phyloP scores from a whole-genome alignment of 2,888 invertebrate genomes.

The Hoplodrina ambigua region DNA sequence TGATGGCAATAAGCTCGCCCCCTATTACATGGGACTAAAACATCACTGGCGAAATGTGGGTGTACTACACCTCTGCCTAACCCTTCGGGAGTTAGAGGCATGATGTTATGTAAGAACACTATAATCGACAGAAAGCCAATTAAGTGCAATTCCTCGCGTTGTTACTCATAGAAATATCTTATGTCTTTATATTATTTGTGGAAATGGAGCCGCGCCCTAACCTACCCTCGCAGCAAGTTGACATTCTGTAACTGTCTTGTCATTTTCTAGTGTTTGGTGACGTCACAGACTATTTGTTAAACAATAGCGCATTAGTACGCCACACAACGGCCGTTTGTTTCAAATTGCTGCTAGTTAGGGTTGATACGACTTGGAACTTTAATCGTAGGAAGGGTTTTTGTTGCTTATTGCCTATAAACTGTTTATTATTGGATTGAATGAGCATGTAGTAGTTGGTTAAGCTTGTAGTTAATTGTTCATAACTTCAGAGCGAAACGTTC shows the following conservation, averaged over 20 bases:
- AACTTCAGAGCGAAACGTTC: too few relatives aligned
- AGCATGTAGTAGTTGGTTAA: not conserved
- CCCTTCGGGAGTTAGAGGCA: too few relatives aligned
- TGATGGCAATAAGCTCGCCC: too few relatives aligned
- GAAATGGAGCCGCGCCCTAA: slow-evolving; percentile 16
- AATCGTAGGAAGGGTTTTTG: slow-evolving; percentile 5
- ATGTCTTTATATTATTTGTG: slow-evolving; percentile 6
- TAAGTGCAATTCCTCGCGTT: too few relatives aligned
- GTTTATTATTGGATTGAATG: not conserved
- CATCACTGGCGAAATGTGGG: too few relatives aligned
- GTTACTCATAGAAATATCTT: too few relatives aligned
- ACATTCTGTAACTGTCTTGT: slow-evolving; percentile 64
- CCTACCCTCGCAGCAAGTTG: slow-evolving; percentile 60
- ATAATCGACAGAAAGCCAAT: too few relatives aligned
- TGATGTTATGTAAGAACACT: too few relatives aligned
- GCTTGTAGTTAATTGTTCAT: not conserved
- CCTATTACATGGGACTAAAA: too few relatives aligned
- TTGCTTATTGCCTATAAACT: not conserved
- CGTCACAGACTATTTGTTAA: slow-evolving; percentile 61
- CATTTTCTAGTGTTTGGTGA: slow-evolving; percentile 57
- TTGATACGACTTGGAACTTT: slow-evolving; percentile 12
- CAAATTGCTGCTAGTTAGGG: slow-evolving; percentile 43
- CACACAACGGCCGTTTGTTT: slow-evolving; percentile 47
- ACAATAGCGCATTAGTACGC: slow-evolving; percentile 58
- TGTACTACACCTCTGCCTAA: too few relatives aligned